Evolutionary conservation across 2,113 vertebrate species (phyloP).

Genomic region (Gobio gobio): DNA sequence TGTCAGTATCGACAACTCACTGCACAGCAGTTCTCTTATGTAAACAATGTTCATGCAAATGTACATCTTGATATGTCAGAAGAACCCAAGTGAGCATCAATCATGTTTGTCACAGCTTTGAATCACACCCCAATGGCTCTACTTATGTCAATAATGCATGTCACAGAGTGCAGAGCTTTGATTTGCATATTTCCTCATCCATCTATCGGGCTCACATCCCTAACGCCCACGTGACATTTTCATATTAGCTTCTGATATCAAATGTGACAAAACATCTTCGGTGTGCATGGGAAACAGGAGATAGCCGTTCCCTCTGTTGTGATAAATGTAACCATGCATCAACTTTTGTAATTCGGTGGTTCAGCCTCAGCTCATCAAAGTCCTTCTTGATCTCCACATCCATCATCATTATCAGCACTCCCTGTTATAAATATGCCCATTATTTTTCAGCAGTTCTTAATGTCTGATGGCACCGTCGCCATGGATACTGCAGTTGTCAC

Average conservation of each 20-base stretch:
- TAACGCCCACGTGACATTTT: background rate
- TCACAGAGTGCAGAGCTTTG: background rate
- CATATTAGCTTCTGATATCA: constrained; percentile 35
- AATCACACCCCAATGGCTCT: constrained; percentile 1
- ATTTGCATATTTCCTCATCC: constrained; percentile 35
- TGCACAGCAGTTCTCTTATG: background rate
- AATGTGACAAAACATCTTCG: constrained; percentile 31
- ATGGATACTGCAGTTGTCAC: constrained; percentile 67
- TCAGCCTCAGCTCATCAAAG: constrained; percentile 22
- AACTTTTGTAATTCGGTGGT: background rate
- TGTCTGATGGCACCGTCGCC: constrained; percentile 56
- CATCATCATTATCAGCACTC: constrained; percentile 70
- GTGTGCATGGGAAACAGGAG: background rate
- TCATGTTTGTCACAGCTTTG: constrained; percentile 18
- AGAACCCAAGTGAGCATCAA: constrained; percentile 9
- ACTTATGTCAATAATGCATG: background rate
- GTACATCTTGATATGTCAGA: constrained; percentile 6
- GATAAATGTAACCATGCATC: constrained; percentile 31
- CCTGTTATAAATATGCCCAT: constrained; percentile 50
- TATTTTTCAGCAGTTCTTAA: constrained; percentile 31
- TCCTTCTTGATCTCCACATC: constrained; percentile 63
- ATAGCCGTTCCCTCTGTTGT: background rate
- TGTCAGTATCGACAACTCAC: constrained; percentile 5
- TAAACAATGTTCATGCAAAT: background rate
- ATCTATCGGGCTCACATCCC: background rate